A percentile compares a stretch with the other conserved stretches of the same genome.
These are phyloP conservation scores for Sciurus niger DNA, from an alignment of 2,113 vertebrate species.

Conservation along the genomic window DNA sequence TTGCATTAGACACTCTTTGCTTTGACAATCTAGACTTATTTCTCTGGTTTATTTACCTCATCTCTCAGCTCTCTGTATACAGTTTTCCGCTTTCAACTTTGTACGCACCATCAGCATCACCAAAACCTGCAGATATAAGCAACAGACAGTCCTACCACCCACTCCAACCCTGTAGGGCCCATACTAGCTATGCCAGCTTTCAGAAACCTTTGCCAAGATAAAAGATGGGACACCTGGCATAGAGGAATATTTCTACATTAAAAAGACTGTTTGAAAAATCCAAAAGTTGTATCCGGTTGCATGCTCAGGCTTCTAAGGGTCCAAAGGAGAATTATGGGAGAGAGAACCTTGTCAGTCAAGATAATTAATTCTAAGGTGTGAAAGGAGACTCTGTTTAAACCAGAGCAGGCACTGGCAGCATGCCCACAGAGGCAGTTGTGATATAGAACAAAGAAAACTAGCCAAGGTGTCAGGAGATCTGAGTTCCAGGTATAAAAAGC, in stretches of 20 bases:
- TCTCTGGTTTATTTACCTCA: conserved; percentile 64
- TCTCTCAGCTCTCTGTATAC: background rate
- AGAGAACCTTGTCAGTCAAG: conserved; percentile 51
- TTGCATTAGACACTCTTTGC: background rate
- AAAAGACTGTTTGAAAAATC: conserved; percentile 44
- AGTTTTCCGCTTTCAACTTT: conserved; percentile 51
- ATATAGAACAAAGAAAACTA: conserved; percentile 25
- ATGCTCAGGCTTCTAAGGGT: conserved; percentile 47
- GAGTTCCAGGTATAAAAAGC: conserved; percentile 37
- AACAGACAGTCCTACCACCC: background rate
- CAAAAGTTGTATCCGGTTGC: conserved; percentile 49
- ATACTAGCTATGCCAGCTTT: conserved; percentile 34
- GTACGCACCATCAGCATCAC: background rate
- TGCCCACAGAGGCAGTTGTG: background rate
- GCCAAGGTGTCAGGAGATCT: conserved; percentile 17
- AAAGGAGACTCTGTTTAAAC: conserved; percentile 47
- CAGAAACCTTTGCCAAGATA: conserved; percentile 55
- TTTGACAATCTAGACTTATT: conserved; percentile 7
- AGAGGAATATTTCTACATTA: conserved; percentile 36
- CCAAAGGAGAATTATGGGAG: conserved; percentile 36
- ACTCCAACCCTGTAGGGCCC: background rate
- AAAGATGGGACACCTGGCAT: conserved; percentile 1
- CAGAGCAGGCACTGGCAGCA: conserved; percentile 22
- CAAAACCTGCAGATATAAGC: conserved; percentile 54
- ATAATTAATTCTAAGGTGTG: conserved; percentile 64